These are phyloP conservation scores for cattle (Bos taurus) DNA, from an alignment of 2,113 vertebrate species.

Conservation along the genomic window DNA sequence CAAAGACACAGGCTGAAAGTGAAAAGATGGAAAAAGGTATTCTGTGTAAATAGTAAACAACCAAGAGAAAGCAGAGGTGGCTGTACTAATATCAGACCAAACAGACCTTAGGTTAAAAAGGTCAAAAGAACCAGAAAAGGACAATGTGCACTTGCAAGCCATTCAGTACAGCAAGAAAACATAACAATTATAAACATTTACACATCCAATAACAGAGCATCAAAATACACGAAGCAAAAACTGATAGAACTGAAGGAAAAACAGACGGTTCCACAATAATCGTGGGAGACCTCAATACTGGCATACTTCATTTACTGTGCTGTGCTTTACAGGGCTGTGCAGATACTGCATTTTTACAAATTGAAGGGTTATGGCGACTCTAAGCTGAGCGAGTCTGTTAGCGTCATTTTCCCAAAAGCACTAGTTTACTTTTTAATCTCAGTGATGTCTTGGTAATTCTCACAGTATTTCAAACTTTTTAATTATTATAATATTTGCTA, in stretches of 20 bases:
- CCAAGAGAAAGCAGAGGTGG: not conserved
- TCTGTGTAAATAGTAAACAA: not conserved
- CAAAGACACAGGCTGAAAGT: not conserved
- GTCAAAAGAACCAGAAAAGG: not conserved
- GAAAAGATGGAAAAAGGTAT: not conserved
- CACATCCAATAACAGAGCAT: not conserved
- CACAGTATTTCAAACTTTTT: not conserved
- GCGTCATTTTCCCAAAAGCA: not conserved
- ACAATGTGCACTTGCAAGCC: not conserved
- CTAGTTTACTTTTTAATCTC: not conserved
- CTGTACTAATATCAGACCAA: not conserved
- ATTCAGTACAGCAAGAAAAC: not conserved
- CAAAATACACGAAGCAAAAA: not conserved
- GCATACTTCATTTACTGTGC: not conserved
- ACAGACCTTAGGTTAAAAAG: not conserved
- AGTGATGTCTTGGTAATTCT: not conserved
- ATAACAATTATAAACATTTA: not conserved
- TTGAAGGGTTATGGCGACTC: not conserved
- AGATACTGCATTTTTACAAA: fast-evolving
- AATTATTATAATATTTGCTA: not conserved
- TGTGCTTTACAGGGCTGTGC: not conserved
- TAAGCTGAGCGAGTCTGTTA: not conserved
- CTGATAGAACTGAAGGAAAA: not conserved
- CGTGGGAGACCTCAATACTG: not conserved
- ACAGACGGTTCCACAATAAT: too few species aligned